Evolutionary conservation across 1,140 invertebrate species (phyloP), one percentile per base, ranked within the genome.

Genomic region (Heliconius melpomene): DNA sequence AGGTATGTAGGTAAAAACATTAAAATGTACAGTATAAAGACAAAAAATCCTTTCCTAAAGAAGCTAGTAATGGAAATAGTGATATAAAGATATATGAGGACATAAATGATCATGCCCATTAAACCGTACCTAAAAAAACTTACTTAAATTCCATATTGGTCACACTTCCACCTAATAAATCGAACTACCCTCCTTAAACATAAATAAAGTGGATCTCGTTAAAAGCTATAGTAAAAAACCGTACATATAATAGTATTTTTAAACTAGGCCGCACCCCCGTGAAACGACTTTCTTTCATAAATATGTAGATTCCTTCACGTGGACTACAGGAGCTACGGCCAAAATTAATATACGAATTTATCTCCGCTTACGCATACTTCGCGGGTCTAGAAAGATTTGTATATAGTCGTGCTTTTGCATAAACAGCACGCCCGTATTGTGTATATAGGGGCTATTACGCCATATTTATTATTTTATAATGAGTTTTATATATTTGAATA

Each of bases 191-290:
- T 86, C 91, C 88, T 87, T 76, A 85, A 85, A 88, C 85, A 94
- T 94, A 94, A 94, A 94, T 94, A 94, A 94, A 80, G 86, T 85
- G 90, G 88, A 92, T 93, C 91, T 94, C 93, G 92, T 94, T 94
- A 93, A 93, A 93, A 91, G 85, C 92, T 91, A 87, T 87, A 88
- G 90, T 87, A 89, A 92, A 94, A 90, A 88, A 89, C 87, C 85
- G 86, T 86, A 89, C 87, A 89, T 93, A 93, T 92, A 88, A 88
- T 88, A 85, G 82, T 89, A 88, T 93, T 94, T 93, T 94, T 92
- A 92, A 91, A 88, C 84, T 89, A 82, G 86, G 83, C 84, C 85
- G 86, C 87, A 89, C 91, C 89, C 92, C 90, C 89, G 60, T 26
- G 26, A 66, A 66, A 83, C 85, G 89, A 85, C 86, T 94, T 89